phyloP scores from a whole-genome alignment of 2,797 vertebrate genomes.

The Decapterus maruadsi region DNA sequence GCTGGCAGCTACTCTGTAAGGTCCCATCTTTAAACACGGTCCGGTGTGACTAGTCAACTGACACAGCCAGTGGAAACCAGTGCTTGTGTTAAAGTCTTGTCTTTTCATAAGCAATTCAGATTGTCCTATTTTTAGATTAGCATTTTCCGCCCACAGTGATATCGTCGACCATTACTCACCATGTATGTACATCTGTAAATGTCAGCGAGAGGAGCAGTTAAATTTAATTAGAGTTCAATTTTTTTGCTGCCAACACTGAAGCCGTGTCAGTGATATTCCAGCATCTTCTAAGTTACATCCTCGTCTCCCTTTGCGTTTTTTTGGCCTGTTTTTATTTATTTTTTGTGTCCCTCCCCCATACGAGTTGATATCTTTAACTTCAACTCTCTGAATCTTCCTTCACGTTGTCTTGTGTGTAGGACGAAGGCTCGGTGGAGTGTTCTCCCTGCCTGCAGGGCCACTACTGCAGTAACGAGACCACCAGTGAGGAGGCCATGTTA shows the following conservation, averaged over 20 bases:
- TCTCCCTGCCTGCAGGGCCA: conserved; percentile 88
- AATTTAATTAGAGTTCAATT: conserved; percentile 38
- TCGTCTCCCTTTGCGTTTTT: conserved; percentile 38
- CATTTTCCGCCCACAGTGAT: conserved; percentile 63
- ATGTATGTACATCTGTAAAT: conserved; percentile 62
- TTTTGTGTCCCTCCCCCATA: conserved; percentile 66
- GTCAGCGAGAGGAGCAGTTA: conserved; percentile 33
- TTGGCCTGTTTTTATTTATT: conserved; percentile 32
- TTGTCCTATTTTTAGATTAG: conserved; percentile 67
- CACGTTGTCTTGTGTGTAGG: conserved; percentile 79
- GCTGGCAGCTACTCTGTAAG: conserved; percentile 93
- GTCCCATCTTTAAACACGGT: conserved; percentile 52
- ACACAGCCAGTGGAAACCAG: conserved; percentile 48
- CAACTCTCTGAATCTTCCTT: conserved; percentile 54
- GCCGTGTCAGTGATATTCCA: conserved; percentile 26
- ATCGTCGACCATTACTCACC: conserved; percentile 64
- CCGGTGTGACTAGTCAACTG: conserved; percentile 48
- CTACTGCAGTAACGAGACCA: conserved; percentile 90
- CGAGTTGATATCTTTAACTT: conserved; percentile 70
- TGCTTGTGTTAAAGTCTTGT: conserved; percentile 42
- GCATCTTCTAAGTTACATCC: conserved; percentile 38
- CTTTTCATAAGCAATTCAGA: conserved; percentile 40
- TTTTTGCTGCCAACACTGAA: conserved; percentile 21
- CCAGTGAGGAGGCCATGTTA: conserved; percentile 90
- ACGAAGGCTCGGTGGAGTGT: conserved; percentile 87